Conservation (phyloP, 2,113 vertebrate species). For the Furnarius figulus region DNA sequence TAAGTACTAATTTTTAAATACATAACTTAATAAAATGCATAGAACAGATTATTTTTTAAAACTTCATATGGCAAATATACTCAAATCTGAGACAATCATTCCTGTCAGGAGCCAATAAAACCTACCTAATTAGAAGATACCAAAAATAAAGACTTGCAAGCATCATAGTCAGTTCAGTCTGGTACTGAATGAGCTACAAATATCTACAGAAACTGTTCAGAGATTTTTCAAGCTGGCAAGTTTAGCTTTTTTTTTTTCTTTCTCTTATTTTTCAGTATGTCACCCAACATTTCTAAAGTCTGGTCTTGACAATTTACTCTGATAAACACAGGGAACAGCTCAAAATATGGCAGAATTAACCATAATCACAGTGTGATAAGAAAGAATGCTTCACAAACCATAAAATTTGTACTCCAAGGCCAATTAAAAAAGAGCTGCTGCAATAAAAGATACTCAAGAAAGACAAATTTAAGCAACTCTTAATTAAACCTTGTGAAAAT, state of each 20-base stretch:
- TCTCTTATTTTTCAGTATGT: rapidly evolving
- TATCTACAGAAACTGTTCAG: not conserved
- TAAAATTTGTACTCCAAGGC: not conserved
- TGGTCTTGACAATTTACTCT: not conserved
- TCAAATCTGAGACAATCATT: not conserved
- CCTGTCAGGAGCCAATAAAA: not conserved
- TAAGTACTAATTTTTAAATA: not conserved
- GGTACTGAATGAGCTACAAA: not conserved
- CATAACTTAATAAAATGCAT: not conserved
- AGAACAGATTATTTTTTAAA: not conserved
- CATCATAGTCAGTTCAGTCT: not conserved
- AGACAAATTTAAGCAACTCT: not conserved
- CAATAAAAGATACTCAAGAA: not conserved
- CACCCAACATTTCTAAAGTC: not conserved
- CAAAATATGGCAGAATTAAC: not conserved
- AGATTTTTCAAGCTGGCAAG: not conserved
- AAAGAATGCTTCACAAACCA: not conserved
- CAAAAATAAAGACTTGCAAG: not conserved
- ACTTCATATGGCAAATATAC: not conserved
- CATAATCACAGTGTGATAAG: not conserved
- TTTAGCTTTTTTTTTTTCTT: not conserved
- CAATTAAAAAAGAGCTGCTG: not conserved
- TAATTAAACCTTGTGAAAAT: not conserved
- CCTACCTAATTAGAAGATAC: not conserved
- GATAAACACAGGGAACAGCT: not conserved